Conservation (phyloP, 2,113 vertebrate genomes). For the Odontophorus gujanensis region DNA sequence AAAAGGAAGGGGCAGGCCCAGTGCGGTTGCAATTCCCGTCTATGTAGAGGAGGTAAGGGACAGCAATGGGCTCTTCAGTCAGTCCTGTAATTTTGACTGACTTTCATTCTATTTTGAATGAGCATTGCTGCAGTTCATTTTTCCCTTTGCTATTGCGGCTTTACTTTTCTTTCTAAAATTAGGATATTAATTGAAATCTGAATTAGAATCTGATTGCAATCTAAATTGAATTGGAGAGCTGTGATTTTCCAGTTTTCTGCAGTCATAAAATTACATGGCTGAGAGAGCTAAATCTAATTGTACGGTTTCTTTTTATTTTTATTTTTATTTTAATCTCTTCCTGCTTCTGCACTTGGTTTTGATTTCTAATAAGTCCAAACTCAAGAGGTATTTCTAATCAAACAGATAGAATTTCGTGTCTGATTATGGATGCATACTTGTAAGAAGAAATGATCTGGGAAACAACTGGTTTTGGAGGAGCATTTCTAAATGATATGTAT, state of each 20-base stretch:
- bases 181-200: constrained; percentile 69
- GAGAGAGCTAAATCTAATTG: constrained; percentile 39
- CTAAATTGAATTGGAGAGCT: constrained; percentile 57
- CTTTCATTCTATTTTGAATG: constrained; percentile 29
- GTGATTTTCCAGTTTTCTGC: constrained; percentile 38
- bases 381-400: constrained; percentile 12
- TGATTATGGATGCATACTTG: constrained; percentile 36
- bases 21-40: not conserved
- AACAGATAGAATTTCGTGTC: constrained; percentile 37
- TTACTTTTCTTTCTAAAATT: constrained; percentile 31
- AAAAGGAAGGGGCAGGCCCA: not conserved
- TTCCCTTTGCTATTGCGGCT: constrained; percentile 12
- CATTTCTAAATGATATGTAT: constrained; percentile 25
- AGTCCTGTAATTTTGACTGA: not conserved
- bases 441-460: constrained; percentile 47
- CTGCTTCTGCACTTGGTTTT: constrained; percentile 32
- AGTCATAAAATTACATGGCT: constrained; percentile 51
- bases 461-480: not conserved
- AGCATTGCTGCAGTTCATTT: not conserved
- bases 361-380: constrained; percentile 38
- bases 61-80: not conserved
- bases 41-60: not conserved
- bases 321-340: not conserved
- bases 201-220: constrained; percentile 74
- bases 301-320: not conserved